Percentiles rank a stretch among this genome's conserved stretches.
phyloP scores from a whole-genome alignment of 2,113 vertebrate genomes.

The Piaya cayana region DNA sequence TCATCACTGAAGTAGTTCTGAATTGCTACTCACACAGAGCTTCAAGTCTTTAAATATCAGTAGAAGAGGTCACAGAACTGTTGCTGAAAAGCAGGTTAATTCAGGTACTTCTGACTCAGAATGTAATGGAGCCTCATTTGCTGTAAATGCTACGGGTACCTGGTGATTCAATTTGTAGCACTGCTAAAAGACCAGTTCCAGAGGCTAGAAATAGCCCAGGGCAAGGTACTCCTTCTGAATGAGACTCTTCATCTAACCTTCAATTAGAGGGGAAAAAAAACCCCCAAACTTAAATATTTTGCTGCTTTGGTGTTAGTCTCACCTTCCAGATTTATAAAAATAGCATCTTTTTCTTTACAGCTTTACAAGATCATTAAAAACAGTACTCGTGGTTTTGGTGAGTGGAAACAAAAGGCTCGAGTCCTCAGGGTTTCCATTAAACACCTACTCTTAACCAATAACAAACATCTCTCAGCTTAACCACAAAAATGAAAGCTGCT shows the following conservation, averaged over 20 bases:
- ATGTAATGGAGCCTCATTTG: slow-evolving; percentile 32
- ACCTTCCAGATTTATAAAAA: slow-evolving; percentile 2
- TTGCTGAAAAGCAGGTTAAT: slow-evolving; percentile 65
- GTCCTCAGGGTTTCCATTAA: slow-evolving; percentile 40
- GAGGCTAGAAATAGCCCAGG: slow-evolving; percentile 13
- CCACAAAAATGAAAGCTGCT: slow-evolving; percentile 21
- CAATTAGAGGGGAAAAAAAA: background rate
- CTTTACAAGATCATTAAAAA: background rate
- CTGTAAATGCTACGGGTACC: slow-evolving; percentile 10
- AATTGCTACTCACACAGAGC: background rate
- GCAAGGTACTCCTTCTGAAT: background rate
- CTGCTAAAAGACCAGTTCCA: slow-evolving; percentile 35
- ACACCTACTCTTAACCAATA: background rate
- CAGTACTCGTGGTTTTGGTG: background rate
- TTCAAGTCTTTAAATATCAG: background rate
- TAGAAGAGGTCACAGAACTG: slow-evolving; percentile 21
- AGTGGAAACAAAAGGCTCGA: slow-evolving; percentile 38
- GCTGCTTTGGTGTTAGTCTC: background rate
- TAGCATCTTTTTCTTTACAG: background rate
- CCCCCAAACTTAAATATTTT: background rate
- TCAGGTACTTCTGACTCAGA: slow-evolving; percentile 53
- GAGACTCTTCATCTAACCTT: slow-evolving; percentile 1
- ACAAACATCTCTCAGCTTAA: background rate
- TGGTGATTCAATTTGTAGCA: slow-evolving; percentile 38
- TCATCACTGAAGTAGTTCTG: background rate